Base-by-base conservation (phyloP, 2,888 invertebrate genomes). In the Ophion costatus region DNA sequence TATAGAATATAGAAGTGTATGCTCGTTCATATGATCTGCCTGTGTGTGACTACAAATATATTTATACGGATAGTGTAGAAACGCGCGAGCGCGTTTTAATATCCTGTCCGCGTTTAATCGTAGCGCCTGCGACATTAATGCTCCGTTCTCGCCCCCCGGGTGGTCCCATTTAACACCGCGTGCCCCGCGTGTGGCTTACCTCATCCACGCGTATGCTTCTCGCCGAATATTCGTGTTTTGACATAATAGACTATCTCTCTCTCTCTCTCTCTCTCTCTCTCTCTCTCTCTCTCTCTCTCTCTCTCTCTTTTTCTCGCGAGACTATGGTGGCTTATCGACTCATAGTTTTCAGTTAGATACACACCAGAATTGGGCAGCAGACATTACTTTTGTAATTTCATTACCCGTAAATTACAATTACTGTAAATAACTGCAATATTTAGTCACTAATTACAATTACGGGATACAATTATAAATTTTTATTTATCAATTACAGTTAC, bases 61-160 rank as follows among this genome's bases (percentile, higher is more conserved):
- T 17, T 5, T 42, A 79, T 74, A 80, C 45, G 64, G 73, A 61
- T 33, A 45, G 57, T 20, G 57, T 24, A 24, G 29, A 76, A 75
- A 61, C 63, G 67, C 75, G 82, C 29, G 86, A 82, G 84, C 90
- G 87, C 89, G 89, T 90, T 93, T 93, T 92, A 93, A 93, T 93
- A 93, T 93, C 92, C 92, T 91, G 92, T 92, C 92, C 91, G 90
- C 91, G 89, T 92, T 92, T 92, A 93, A 93, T 92, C 92, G 92
- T 86, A 86, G 86, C 51, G 51, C 87, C 89, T 91, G 86, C 87
- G 90, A 92, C 90, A 92, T 92, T 91, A 92, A 91, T 88, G 84
- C 86, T 83, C 88, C 73, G 61, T 71, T 75, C 61, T 61, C 79
- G 20, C 87, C 89, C 87, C 82, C 86, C 91, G 90, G 92, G 92